Evolutionary conservation across 30 jellyfish, hydroid and myxozoan species (phyloP).

Genomic region (Hydractinia echinata): DNA sequence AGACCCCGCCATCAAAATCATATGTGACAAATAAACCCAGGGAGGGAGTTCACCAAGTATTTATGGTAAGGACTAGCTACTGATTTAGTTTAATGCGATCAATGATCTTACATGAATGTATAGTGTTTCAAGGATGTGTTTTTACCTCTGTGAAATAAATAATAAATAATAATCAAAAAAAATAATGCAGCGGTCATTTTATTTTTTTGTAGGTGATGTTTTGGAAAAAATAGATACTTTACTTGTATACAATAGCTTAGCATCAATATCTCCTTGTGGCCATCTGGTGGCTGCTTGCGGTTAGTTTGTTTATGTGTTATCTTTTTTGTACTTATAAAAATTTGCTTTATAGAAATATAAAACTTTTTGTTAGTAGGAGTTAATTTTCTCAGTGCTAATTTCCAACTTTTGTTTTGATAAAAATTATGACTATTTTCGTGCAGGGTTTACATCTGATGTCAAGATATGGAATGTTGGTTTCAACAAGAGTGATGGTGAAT

Average conservation of each 20-base stretch:
- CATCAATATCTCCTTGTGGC: slow-evolving; percentile 92
- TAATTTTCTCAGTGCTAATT: no score
- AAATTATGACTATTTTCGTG: neutral
- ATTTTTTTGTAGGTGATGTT: slow-evolving; percentile 71
- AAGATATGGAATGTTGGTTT: slow-evolving; percentile 84
- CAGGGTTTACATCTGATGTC: slow-evolving; percentile 95
- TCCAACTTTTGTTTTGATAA: neutral
- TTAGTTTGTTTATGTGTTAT: slow-evolving; percentile 3
- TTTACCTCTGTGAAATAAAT: no score
- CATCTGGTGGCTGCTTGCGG: slow-evolving; percentile 93
- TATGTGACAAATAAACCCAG: no score
- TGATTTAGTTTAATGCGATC: no score
- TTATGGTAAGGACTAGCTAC: no score
- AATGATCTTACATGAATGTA: no score
- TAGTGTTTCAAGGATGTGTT: no score
- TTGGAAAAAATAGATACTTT: slow-evolving; percentile 78
- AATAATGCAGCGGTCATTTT: neutral
- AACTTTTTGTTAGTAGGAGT: neutral
- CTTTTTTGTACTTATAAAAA: neutral
- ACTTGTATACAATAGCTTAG: slow-evolving; percentile 63
- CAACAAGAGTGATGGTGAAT: slow-evolving; percentile 54
- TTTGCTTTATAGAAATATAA: neutral
- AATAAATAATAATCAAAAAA: no score
- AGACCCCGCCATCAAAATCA: no score
- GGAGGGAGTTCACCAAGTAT: no score